Evolutionary conservation across 2,888 invertebrate genomes (phyloP), one percentile per base, ranked within the genome.

Genomic region (Stenichneumon culpator): DNA sequence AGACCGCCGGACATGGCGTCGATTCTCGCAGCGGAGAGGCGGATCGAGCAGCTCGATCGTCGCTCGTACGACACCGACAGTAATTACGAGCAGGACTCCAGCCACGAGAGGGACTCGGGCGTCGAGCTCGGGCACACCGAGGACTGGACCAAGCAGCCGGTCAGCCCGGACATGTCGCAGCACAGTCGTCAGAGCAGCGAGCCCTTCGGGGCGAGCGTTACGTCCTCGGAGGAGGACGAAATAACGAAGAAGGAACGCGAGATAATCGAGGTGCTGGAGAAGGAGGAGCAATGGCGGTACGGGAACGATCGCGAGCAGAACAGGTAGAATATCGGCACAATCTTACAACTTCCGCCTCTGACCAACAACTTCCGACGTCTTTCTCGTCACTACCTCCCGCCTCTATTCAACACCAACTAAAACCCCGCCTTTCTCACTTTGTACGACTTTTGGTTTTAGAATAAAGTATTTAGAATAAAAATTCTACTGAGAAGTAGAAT

Each of bases 141-240:
- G 77, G 94, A 94, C 50, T 94, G 94, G 94, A 88, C 91, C 9
- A 94, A 94, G 81, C 93, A 93, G 79, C 92, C 93, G 2, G 91
- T 93, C 36, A 94, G 94, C 67, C 94, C 94, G 0, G 94, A 93
- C 83, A 94, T 94, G 93, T 94, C 94, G 0, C 96, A 96, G 89
- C 97, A 97, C 90, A 97, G 97, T 91, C 96, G 97, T 89, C 97
- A 97, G 92, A 97, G 97, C 91, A 97, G 97, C 93, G 97, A 97
- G 94, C 96, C 96, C 4, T 97, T 96, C 93, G 94, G 94, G 14
- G 97, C 97, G 9, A 96, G 96, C 91, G 95, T 96, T 70, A 96
- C 96, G 54, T 97, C 97, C 7, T 94, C 94, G 11, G 97, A 97
- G 91, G 97, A 98, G 93, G 97, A 97, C 90, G 97, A 97, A 89